These are phyloP conservation scores for Bellardia pandia DNA, from an alignment of 2,888 invertebrate genomes.

Conservation along the genomic window DNA sequence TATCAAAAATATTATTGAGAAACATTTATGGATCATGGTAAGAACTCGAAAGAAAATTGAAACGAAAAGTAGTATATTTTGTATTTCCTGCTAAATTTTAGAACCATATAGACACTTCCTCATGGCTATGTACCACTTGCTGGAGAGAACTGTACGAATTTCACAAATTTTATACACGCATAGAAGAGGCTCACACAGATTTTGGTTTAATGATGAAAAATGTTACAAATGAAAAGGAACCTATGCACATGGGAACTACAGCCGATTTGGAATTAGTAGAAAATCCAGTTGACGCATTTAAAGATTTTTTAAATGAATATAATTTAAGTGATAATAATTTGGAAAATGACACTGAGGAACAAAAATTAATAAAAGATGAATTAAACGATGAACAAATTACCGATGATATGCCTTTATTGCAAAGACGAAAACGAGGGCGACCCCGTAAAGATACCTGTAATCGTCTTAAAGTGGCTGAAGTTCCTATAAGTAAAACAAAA, in stretches of 20 bases:
- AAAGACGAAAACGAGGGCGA: conserved; percentile 43
- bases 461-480: background rate
- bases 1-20: conserved; percentile 33
- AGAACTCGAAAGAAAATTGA: background rate
- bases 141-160: conserved; percentile 77
- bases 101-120: conserved; percentile 10
- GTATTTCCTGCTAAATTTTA: background rate
- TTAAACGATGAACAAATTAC: background rate
- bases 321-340: conserved; percentile 54
- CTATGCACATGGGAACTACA: background rate
- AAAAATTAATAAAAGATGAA: conserved; percentile 18
- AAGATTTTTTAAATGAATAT: conserved; percentile 15
- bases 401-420: background rate
- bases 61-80: background rate
- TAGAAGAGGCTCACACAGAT: conserved; percentile 48
- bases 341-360: conserved; percentile 74
- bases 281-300: conserved; percentile 30
- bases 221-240: conserved; percentile 24
- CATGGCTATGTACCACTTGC: conserved; percentile 76
- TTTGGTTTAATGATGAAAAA: conserved; percentile 37
- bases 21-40: conserved; percentile 65
- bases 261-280: background rate
- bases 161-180: conserved; percentile 71
- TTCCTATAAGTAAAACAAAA: background rate
- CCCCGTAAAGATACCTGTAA: background rate